A percentile compares a stretch with the other conserved stretches of the same genome.
These are phyloP conservation scores for Drosophila serrata DNA, from an alignment of 1,140 invertebrate species.

Conservation along the genomic window DNA sequence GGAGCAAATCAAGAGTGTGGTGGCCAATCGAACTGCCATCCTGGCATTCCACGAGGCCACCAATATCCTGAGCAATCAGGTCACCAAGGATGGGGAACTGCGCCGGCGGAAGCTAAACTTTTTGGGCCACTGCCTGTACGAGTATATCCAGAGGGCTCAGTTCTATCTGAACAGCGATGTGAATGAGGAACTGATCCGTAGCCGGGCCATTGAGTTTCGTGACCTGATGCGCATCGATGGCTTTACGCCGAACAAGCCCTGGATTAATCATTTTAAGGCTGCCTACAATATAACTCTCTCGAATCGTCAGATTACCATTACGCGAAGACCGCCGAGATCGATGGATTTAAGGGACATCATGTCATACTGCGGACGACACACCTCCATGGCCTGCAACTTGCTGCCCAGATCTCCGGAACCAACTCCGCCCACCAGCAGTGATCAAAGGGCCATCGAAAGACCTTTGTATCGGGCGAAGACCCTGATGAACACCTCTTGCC, in stretches of 20 bases:
- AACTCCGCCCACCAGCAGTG: background rate
- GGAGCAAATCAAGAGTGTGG: conserved; percentile 82
- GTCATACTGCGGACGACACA: conserved; percentile 73
- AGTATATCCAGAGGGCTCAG: conserved; percentile 75
- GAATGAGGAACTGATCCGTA: conserved; percentile 75
- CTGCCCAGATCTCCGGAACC: conserved; percentile 2
- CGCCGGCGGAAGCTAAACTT: conserved; percentile 71
- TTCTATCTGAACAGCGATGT: conserved; percentile 65
- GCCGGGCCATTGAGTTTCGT: conserved; percentile 73
- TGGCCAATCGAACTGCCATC: conserved; percentile 72
- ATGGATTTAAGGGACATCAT: conserved; percentile 76
- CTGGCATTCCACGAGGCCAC: conserved; percentile 73
- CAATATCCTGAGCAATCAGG: conserved; percentile 25
- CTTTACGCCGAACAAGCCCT: conserved; percentile 74
- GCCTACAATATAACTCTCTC: conserved; percentile 74
- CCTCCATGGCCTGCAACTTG: conserved; percentile 22
- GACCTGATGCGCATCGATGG: conserved; percentile 69
- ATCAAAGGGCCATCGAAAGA: conserved; percentile 9
- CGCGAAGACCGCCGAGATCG: conserved; percentile 66
- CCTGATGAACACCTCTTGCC: conserved; percentile 39
- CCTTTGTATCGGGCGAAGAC: conserved; percentile 67
- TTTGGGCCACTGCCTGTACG: conserved; percentile 75
- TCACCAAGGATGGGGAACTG: conserved; percentile 54
- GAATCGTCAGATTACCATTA: conserved; percentile 72
- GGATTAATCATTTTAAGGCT: conserved; percentile 81